Percentiles rank a stretch among this genome's conserved stretches.
Conservation (phyloP, 2,797 vertebrate genomes). For the Melanotaenia nigrans region DNA sequence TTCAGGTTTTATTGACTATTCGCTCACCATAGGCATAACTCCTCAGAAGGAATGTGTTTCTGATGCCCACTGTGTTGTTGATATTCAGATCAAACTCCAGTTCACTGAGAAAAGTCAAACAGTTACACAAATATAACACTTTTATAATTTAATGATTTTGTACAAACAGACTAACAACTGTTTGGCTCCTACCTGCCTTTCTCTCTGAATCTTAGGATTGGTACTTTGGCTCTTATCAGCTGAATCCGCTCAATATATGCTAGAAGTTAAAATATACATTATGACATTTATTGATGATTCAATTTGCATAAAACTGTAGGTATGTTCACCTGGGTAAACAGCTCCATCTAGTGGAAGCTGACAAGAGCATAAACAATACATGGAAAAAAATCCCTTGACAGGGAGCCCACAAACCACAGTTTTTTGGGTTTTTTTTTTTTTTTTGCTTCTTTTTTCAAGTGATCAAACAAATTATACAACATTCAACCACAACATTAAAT, state of each 20-base stretch:
- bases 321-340: slow-evolving; percentile 19
- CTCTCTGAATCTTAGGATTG: slow-evolving; percentile 97
- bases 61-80: slow-evolving; percentile 96
- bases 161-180: neutral
- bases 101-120: slow-evolving; percentile 76
- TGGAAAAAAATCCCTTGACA: neutral
- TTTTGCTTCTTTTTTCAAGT: neutral
- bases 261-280: slow-evolving; percentile 56
- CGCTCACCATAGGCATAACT: slow-evolving; percentile 92
- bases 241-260: slow-evolving; percentile 89
- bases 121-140: neutral
- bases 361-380: neutral
- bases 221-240: slow-evolving; percentile 96
- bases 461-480: neutral
- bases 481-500: neutral
- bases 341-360: slow-evolving; percentile 63
- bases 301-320: slow-evolving; percentile 19
- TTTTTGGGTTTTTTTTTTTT: neutral
- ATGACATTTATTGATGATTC: slow-evolving; percentile 15
- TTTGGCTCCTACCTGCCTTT: slow-evolving; percentile 88
- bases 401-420: neutral
- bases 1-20: neutral
- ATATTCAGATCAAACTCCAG: slow-evolving; percentile 98
- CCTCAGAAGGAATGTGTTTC: slow-evolving; percentile 97
- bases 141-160: neutral